These are phyloP conservation scores for Etheostoma spectabile DNA, from an alignment of 2,113 vertebrate genomes.

Conservation along the genomic window DNA sequence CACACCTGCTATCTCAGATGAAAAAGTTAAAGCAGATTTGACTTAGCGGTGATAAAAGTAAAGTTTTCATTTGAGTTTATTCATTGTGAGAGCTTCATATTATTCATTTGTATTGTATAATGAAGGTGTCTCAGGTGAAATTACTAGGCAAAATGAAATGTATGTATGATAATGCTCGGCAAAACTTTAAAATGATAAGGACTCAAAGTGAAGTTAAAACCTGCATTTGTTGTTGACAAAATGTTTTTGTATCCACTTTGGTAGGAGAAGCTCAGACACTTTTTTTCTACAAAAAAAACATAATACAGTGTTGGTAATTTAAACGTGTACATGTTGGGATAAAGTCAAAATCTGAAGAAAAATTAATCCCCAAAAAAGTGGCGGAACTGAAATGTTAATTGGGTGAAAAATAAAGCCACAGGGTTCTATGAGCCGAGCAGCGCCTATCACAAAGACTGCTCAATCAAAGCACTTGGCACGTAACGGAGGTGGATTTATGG, in stretches of 20 bases:
- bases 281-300: not conserved
- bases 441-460: not conserved
- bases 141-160: not conserved
- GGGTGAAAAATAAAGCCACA: not conserved
- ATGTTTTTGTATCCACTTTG: not conserved
- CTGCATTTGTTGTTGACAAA: not conserved
- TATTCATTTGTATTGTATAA: not conserved
- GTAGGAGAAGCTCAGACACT: not conserved
- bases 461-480: constrained; percentile 11
- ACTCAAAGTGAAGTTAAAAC: not conserved
- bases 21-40: not conserved
- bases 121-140: not conserved
- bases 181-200: not conserved
- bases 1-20: not conserved
- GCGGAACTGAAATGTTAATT: not conserved
- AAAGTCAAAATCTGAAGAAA: not conserved
- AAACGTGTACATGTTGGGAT: not conserved
- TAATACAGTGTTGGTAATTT: not conserved
- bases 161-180: not conserved
- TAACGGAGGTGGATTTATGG: constrained; percentile 32
- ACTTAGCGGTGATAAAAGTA: not conserved
- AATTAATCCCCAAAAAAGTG: not conserved
- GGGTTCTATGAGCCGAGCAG: not conserved
- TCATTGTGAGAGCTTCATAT: not conserved
- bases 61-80: not conserved